Evolutionary conservation across 1,140 invertebrate genomes (phyloP).

Genomic region (Pseudoatta argentina): DNA sequence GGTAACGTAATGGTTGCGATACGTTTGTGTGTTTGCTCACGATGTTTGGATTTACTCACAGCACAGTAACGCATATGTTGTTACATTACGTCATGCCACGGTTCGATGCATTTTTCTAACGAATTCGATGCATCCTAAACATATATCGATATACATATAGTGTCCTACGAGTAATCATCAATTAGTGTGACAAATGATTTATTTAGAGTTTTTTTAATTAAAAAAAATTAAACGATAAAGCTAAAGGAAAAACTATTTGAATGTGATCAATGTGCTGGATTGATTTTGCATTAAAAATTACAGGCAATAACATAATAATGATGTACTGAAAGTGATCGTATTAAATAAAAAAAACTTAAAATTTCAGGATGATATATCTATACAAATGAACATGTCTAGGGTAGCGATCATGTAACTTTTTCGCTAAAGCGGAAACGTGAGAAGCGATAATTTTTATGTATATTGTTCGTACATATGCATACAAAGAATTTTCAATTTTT

Average conservation of each 20-base stretch:
- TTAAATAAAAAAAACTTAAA: not conserved
- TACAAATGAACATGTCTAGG: not conserved
- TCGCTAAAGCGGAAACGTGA: too few species aligned
- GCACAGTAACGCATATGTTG: not conserved
- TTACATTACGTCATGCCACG: not conserved
- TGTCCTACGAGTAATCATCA: not conserved
- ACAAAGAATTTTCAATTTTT: too few species aligned
- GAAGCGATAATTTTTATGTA: too few species aligned
- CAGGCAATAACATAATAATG: not conserved
- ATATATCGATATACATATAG: not conserved
- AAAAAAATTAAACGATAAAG: not conserved
- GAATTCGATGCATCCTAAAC: not conserved
- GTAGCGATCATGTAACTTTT: too few species aligned
- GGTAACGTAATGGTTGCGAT: conserved; percentile 46
- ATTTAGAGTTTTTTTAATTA: conserved; percentile 23
- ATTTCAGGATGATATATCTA: not conserved
- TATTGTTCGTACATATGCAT: too few species aligned
- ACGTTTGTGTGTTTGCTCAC: conserved; percentile 43
- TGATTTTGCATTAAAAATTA: conserved; percentile 1
- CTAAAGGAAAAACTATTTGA: not conserved
- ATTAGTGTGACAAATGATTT: not conserved
- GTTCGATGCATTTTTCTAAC: conserved; percentile 12
- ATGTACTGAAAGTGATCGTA: not conserved
- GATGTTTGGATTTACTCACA: conserved; percentile 32
- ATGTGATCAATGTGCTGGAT: too few species aligned